Conservation (phyloP, 2,888 invertebrate species). For the Lymantria dispar region DNA sequence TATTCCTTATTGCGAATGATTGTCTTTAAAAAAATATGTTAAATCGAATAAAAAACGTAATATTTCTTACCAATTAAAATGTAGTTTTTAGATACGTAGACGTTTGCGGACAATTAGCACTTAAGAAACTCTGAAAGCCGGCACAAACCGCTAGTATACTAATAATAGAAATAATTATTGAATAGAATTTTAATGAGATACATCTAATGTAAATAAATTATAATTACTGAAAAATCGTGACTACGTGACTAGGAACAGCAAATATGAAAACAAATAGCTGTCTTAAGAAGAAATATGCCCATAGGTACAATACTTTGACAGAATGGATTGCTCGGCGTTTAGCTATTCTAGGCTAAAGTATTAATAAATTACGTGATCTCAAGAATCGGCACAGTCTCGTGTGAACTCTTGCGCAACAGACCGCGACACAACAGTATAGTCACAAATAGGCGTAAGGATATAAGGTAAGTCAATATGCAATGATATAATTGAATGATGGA, state of each 20-base stretch:
- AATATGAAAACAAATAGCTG: conserved; percentile 15
- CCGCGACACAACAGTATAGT: conserved; percentile 41
- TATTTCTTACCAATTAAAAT: no score
- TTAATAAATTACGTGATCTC: conserved; percentile 73
- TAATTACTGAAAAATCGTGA: conserved; percentile 16
- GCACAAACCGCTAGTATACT: no score
- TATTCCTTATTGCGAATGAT: no score
- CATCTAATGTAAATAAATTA: no score
- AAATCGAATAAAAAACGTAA: no score
- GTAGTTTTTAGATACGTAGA: no score
- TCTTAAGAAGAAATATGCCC: conserved; percentile 24
- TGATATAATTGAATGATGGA: not conserved
- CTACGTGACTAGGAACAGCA: conserved; percentile 8
- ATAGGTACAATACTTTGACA: conserved; percentile 24
- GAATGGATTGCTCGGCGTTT: conserved; percentile 16
- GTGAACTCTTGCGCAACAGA: conserved; percentile 73
- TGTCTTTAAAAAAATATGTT: no score
- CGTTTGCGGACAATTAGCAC: no score
- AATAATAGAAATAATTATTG: no score
- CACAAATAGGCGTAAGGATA: conserved; percentile 8
- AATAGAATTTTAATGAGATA: no score
- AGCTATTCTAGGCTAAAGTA: conserved; percentile 51
- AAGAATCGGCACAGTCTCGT: conserved; percentile 73
- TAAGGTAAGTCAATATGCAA: conserved; percentile 33
- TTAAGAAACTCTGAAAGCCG: no score